These are phyloP conservation scores for Corythaeola cristata DNA, from an alignment of 2,113 vertebrate genomes.

Conservation along the genomic window DNA sequence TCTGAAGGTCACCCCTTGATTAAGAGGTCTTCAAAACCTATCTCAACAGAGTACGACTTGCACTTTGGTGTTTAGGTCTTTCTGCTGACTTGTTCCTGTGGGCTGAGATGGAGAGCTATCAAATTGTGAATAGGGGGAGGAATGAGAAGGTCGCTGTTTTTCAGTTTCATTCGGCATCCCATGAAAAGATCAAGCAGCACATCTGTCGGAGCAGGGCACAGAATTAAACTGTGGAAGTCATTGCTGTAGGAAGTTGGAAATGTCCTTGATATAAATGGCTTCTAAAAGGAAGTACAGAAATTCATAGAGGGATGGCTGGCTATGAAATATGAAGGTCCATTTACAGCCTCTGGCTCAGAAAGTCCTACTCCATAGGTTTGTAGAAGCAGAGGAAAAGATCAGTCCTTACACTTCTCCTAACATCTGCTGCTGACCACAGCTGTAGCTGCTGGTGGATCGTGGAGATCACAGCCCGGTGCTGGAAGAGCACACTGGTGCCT, in stretches of 20 bases:
- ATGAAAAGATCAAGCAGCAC: background rate
- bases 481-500: background rate
- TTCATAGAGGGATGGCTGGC: background rate
- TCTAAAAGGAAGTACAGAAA: background rate
- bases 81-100: background rate
- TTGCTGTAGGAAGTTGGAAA: background rate
- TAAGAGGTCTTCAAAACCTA: background rate
- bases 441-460: background rate
- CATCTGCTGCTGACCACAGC: background rate
- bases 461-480: background rate
- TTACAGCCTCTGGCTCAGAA: background rate
- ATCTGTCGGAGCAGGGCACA: background rate
- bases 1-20: background rate
- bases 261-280: background rate
- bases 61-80: background rate
- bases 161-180: background rate
- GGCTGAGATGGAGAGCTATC: background rate
- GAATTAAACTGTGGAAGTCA: background rate
- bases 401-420: background rate
- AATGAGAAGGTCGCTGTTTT: background rate
- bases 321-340: background rate
- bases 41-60: background rate
- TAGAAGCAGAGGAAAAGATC: background rate
- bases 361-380: background rate
- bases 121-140: background rate